Conservation (phyloP, 2,888 invertebrate genomes). For the Bibio marci region DNA sequence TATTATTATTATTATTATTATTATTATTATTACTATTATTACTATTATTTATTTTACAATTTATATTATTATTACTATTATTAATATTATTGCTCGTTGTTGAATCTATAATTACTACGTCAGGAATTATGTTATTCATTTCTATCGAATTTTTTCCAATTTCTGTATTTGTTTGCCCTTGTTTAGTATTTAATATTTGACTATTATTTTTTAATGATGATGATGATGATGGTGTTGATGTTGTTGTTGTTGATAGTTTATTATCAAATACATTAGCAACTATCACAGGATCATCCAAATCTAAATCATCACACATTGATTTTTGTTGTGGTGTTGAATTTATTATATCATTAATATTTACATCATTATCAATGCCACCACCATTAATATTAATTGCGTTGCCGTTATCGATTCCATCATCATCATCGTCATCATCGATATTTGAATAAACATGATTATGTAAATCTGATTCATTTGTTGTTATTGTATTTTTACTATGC, state of each 20-base stretch:
- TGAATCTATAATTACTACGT: not conserved
- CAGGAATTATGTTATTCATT: constrained; percentile 6
- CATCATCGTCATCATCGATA: not conserved
- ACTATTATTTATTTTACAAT: not conserved
- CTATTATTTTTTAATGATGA: too few relatives aligned
- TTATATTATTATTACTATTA: not conserved
- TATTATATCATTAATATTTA: constrained; percentile 5
- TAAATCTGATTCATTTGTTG: not conserved
- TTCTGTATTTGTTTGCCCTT: too few relatives aligned
- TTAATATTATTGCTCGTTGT: not conserved
- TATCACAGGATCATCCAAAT: constrained; percentile 27
- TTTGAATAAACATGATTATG: constrained; percentile 2
- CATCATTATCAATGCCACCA: not conserved
- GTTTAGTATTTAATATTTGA: too few relatives aligned
- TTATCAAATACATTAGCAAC: constrained; percentile 19
- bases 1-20: constrained; percentile 7
- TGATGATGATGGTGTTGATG: not conserved
- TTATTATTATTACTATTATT: not conserved
- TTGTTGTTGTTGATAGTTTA: not conserved
- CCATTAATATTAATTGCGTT: not conserved
- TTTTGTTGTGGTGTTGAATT: constrained; percentile 11
- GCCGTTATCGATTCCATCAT: not conserved
- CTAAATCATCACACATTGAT: constrained; percentile 21
- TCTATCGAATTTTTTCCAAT: constrained; percentile 1
- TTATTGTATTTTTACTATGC: too few relatives aligned